Base-by-base conservation (phyloP, 2,888 invertebrate species). In the Scaeva pyrastri region DNA sequence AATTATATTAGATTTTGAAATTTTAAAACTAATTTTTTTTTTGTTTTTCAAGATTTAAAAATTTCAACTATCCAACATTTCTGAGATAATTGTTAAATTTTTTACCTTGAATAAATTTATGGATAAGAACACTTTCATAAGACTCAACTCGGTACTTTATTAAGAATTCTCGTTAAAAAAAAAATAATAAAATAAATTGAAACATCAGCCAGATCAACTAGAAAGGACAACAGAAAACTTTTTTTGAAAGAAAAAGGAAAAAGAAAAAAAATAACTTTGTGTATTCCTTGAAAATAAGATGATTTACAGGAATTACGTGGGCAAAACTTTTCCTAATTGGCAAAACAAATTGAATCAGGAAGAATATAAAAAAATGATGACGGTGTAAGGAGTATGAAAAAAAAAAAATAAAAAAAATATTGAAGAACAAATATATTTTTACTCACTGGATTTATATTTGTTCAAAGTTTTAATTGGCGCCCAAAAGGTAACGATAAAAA, bases 261-360 rank as follows among this genome's bases (percentile, higher is more conserved):
- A 19, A 45, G 23, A 43, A n/a, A 16, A 56, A 16, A 36, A 26
- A 56, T 8, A 6, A 58, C 16, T 16, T 19, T 58, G n/a, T n/a
- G n/a, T n/a, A 10, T 39, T 14, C 19, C 39, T 19, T 19, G 58
- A 58, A 41, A 21, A 41, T 41, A 21, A 21, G 60, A 60, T n/a
- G 14, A 60, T 19, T 19, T 8, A 41, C 5, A 31, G 10, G 41
- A 60, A 60, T 60, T 60, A 60, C 41, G 21, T 23, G 21, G 41
- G 21, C 39, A 41, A 41, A 60, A 41, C 41, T 60, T 60, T 60
- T 41, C 52, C 39, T 60, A 60, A 60, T 60, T 60, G 60, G 60
- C 21, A 14, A n/a, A 60, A 23, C 7, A 60, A 60, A 60, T 39
- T 58, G 36, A 19, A 36, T 39, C 19, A 14, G 8, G 7, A 14